phyloP scores from a whole-genome alignment of 2,113 vertebrate genomes.

The Lepidothrix coronata region DNA sequence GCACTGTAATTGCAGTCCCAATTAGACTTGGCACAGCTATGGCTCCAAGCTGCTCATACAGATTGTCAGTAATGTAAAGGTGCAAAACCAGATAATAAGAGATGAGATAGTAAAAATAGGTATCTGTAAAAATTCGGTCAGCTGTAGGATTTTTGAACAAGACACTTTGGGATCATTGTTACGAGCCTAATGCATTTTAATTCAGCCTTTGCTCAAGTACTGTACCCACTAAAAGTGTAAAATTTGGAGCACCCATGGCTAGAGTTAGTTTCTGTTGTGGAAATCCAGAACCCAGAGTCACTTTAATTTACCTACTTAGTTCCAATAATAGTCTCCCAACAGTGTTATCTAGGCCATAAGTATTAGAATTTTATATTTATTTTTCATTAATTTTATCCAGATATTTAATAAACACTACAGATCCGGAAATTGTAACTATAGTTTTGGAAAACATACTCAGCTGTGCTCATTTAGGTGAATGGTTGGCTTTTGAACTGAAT shows the following conservation, averaged over 20 bases:
- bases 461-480: neutral
- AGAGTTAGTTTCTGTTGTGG: neutral
- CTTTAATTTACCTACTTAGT: neutral
- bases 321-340: neutral
- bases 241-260: neutral
- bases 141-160: neutral
- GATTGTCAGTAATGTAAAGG: neutral
- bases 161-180: neutral
- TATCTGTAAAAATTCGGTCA: neutral
- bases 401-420: neutral
- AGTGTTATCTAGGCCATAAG: neutral
- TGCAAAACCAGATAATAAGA: neutral
- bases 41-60: neutral
- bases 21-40: neutral
- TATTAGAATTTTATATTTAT: neutral
- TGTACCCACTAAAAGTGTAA: neutral
- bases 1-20: neutral
- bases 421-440: neutral
- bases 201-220: neutral
- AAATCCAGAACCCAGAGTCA: accelerated
- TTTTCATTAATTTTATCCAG: neutral
- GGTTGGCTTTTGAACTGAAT: slow-evolving; percentile 17
- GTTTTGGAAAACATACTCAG: neutral
- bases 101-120: neutral
- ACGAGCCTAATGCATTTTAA: neutral